Evolutionary conservation across 2,797 vertebrate genomes (phyloP), one percentile per base, ranked within the genome.

Genomic region (Lepilemur ruficaudatus): DNA sequence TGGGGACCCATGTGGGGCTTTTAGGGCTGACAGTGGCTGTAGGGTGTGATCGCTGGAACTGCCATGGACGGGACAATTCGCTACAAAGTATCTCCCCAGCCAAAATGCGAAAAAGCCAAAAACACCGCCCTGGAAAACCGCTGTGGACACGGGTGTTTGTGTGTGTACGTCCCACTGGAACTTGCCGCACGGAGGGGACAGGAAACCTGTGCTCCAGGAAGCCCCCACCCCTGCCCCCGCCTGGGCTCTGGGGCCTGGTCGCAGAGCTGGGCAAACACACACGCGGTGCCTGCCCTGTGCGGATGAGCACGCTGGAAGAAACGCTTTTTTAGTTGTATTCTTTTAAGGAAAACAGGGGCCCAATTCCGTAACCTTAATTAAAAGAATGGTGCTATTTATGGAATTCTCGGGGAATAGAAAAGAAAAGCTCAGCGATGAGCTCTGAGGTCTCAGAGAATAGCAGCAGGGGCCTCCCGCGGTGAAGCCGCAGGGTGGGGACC

Each of bases 281-380:
- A 20, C 28, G 4, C 13, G 5, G 59, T 13, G 12, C 12, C 18
- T 35, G 11, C 57, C 9, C 22, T 7, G 22, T 5, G 12, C 48
- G 46, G 1, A 1, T 0, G 22, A 35, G 32, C 41, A 14, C 20
- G 4, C 2, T 1, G 1, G 1, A 4, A 20, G 43, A 50, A 14
- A 3, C 15, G 10, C 6, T 18, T 25, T 20, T 18, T 14, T 25
- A 5, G 43, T 3, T 59, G 28, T 18, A 15, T 2, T 28, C 25
- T 15, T 7, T 32, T 20, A 12, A 73, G 61, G 35, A 5, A n/a
- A 35, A 9, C 5, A 28, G 25, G 6, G 4, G 28, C 7, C 50
- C 7, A 6, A 6, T n/a, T 28, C 57, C 5, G 41, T 5, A 32
- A 3, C 52, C 30, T 15, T 32, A 28, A n/a, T 8, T 20, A 20